Evolutionary conservation across 1,140 invertebrate species (phyloP).

Genomic region (Teleogryllus occipitalis): DNA sequence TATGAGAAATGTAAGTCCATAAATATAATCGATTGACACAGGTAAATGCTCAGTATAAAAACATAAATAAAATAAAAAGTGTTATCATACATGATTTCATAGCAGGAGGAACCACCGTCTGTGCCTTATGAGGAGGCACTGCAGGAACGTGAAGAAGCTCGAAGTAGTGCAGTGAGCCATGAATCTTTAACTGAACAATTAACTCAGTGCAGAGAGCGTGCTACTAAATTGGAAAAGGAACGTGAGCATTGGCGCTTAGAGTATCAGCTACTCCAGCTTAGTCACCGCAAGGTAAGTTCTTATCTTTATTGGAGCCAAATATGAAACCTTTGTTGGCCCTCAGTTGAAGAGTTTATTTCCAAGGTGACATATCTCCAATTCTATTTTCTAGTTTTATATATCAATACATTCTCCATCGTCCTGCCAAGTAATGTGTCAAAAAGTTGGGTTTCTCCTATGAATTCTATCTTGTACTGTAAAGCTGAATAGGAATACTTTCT

Average conservation of each 20-base stretch:
- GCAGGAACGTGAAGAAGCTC: conserved; percentile 18
- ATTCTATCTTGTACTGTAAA: no score
- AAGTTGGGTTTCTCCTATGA: not conserved
- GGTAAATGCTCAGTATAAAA: no score
- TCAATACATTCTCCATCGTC: not conserved
- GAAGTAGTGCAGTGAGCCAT: conserved; percentile 10
- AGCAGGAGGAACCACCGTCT: conserved; percentile 20
- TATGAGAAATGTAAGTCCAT: no score
- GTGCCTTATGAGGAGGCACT: conserved; percentile 24
- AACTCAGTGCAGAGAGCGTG: conserved; percentile 13
- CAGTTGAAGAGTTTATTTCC: no score
- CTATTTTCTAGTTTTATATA: not conserved
- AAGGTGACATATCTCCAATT: no score
- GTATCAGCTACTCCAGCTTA: conserved; percentile 41
- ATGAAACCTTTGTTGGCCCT: no score
- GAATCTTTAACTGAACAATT: conserved; percentile 21
- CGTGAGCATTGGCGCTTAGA: conserved; percentile 47
- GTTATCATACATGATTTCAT: not conserved
- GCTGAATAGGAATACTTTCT: no score
- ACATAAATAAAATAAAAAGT: no score
- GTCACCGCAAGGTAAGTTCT: conserved; percentile 27
- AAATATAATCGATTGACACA: no score
- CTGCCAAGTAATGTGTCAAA: not conserved
- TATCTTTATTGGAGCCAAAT: not conserved
- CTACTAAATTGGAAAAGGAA: conserved; percentile 32